Conservation (phyloP, 2,888 invertebrate genomes). For the Tipula confusa region DNA sequence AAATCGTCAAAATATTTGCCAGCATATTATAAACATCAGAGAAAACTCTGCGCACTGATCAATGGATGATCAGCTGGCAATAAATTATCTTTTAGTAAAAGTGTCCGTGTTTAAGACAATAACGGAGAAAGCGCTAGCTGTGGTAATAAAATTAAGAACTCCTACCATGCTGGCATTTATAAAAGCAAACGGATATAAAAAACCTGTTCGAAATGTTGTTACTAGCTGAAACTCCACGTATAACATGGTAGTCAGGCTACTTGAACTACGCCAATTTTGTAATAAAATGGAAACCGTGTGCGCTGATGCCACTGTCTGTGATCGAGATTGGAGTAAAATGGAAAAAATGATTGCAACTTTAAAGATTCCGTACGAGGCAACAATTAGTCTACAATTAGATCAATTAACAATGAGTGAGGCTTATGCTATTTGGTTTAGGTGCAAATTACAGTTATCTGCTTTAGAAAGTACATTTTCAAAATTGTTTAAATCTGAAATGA, state of each 20-base stretch:
- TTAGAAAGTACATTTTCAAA: slow-evolving; percentile 28
- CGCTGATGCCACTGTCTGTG: slow-evolving; percentile 6
- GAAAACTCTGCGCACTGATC: not conserved
- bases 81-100: no score
- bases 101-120: not conserved
- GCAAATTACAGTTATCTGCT: slow-evolving; percentile 14
- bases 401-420: slow-evolving; percentile 28
- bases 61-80: not conserved
- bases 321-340: slow-evolving; percentile 27
- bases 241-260: slow-evolving; percentile 28
- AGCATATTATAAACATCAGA: not conserved
- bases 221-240: slow-evolving; percentile 29
- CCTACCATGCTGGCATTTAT: not conserved
- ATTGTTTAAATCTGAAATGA: slow-evolving; percentile 26
- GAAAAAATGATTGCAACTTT: slow-evolving; percentile 14
- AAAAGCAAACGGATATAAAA: slow-evolving; percentile 13
- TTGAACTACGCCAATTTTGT: slow-evolving; percentile 30
- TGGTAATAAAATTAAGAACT: not conserved
- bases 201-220: slow-evolving; percentile 28
- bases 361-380: slow-evolving; percentile 25
- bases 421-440: slow-evolving; percentile 29
- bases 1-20: not conserved
- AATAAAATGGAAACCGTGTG: slow-evolving; percentile 5
- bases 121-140: not conserved
- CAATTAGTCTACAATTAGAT: slow-evolving; percentile 28